Conservation (phyloP, 1,140 invertebrate genomes). For the Drosophila serrata region DNA sequence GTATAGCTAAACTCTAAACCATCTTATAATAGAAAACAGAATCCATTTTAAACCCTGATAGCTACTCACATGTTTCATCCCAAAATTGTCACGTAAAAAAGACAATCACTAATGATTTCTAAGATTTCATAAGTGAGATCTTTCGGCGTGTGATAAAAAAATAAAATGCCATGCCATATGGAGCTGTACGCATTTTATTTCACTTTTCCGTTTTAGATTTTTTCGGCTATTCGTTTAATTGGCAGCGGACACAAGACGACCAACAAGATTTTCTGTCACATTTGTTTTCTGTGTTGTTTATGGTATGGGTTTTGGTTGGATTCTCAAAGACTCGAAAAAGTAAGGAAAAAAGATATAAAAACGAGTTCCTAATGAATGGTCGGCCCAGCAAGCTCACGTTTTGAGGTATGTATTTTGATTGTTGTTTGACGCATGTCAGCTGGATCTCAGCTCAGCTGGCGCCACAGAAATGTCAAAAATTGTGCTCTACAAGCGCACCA, state of each 20-base stretch:
- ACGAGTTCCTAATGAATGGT: constrained; percentile 83
- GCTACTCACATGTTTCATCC: background rate
- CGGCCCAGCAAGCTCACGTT: constrained; percentile 77
- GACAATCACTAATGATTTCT: constrained; percentile 71
- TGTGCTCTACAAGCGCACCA: constrained; percentile 66
- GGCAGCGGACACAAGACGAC: constrained; percentile 49
- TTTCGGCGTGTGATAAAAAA: constrained; percentile 55
- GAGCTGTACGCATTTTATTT: constrained; percentile 47
- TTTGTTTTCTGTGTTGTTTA: constrained; percentile 32
- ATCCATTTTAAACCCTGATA: background rate
- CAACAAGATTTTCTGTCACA: constrained; percentile 66
- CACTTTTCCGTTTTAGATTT: constrained; percentile 27
- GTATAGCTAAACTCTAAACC: background rate
- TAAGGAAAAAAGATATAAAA: constrained; percentile 26
- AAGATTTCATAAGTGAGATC: constrained; percentile 76
- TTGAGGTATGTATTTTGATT: constrained; percentile 78
- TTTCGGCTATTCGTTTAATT: constrained; percentile 68
- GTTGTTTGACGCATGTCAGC: constrained; percentile 83
- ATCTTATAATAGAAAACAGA: background rate
- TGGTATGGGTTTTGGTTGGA: constrained; percentile 48
- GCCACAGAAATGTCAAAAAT: constrained; percentile 83
- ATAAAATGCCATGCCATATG: constrained; percentile 28
- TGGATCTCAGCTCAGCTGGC: constrained; percentile 67
- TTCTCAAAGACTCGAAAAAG: constrained; percentile 4
- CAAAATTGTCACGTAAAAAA: constrained; percentile 68